Conservation (phyloP, 2,797 vertebrate genomes). For the Okamejei kenojei region DNA sequence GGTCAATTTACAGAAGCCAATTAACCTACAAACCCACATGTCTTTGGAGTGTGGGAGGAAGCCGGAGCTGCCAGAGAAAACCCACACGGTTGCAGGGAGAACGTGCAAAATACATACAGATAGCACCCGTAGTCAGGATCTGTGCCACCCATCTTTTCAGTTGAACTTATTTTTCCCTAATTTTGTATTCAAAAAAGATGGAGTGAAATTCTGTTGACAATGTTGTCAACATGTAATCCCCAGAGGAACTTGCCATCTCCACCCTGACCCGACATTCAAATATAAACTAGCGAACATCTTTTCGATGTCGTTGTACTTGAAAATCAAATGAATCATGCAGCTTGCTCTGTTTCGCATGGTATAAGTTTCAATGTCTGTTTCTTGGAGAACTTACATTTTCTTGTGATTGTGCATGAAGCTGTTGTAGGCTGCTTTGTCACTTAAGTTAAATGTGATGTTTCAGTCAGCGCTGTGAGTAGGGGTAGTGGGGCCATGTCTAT, state of each 20-base stretch:
- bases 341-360: background rate
- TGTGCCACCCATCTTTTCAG: too few species aligned
- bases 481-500: background rate
- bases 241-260: too few species aligned
- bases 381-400: background rate
- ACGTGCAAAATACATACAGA: too few species aligned
- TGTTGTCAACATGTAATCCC: background rate
- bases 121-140: too few species aligned
- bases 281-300: background rate
- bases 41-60: too few species aligned
- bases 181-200: background rate
- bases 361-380: background rate
- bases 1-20: too few species aligned
- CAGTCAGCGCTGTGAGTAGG: background rate
- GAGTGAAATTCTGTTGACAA: background rate
- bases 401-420: background rate
- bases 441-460: background rate
- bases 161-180: background rate
- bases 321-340: background rate
- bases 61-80: too few species aligned
- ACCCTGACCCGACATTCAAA: background rate
- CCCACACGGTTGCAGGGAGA: too few species aligned
- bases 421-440: background rate
- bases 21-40: too few species aligned
- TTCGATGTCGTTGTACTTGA: background rate